These are phyloP conservation scores for Pachycephala philippinensis DNA, from an alignment of 2,113 vertebrate genomes.

Conservation along the genomic window DNA sequence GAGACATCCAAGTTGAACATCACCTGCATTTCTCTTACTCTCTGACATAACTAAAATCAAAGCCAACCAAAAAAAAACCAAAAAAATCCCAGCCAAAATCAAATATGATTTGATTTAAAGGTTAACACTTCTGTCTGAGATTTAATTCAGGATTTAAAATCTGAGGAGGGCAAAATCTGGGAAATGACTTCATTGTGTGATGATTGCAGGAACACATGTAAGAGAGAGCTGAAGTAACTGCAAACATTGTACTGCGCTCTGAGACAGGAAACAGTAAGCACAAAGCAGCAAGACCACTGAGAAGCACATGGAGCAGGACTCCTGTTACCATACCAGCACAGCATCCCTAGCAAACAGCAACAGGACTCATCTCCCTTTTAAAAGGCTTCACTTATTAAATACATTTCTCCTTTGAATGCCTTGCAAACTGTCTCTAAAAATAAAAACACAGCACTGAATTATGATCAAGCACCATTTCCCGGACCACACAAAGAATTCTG, in stretches of 20 bases:
- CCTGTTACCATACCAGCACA: background rate
- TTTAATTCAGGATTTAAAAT: background rate
- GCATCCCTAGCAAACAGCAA: background rate
- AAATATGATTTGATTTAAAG: background rate
- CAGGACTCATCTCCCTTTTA: background rate
- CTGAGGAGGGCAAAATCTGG: background rate
- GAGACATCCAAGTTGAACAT: background rate
- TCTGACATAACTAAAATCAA: background rate
- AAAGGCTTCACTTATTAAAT: background rate
- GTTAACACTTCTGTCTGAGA: background rate
- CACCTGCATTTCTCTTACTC: background rate
- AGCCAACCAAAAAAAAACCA: background rate
- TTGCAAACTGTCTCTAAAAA: background rate
- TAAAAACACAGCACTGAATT: background rate
- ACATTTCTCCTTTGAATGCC: background rate
- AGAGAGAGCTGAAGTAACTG: background rate
- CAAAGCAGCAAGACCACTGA: background rate
- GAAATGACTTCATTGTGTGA: background rate
- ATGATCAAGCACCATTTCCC: background rate
- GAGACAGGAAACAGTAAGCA: constrained; percentile 34
- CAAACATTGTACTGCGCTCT: background rate
- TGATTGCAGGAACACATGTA: constrained; percentile 48
- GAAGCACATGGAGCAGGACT: background rate
- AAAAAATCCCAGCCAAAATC: background rate
- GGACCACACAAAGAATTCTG: background rate